Conservation (phyloP, 2,113 vertebrate species). For the Caranx melampygus region DNA sequence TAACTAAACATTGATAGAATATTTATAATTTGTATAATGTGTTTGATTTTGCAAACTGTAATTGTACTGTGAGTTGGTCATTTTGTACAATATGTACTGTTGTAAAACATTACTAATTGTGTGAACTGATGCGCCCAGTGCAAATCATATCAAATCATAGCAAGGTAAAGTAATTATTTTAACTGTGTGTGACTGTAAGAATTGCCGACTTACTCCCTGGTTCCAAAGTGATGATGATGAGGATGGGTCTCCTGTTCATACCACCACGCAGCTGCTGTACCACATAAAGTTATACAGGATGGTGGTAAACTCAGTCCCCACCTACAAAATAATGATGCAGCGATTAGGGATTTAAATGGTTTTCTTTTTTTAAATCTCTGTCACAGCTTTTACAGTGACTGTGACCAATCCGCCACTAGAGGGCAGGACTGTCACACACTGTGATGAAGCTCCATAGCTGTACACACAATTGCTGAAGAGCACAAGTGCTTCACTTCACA, state of each 20-base stretch:
- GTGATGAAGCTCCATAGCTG: not conserved
- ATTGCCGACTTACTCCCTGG: slow-evolving; percentile 89
- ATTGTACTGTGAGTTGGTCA: not conserved
- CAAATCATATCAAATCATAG: not conserved
- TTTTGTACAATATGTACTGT: not conserved
- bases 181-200: not conserved
- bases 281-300: slow-evolving; percentile 99
- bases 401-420: slow-evolving; percentile 46
- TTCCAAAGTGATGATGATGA: slow-evolving; percentile 98
- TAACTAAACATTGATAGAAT: too few species aligned
- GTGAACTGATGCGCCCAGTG: not conserved
- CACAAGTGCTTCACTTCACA: too few species aligned
- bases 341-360: not conserved
- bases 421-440: slow-evolving; percentile 41
- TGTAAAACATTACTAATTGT: not conserved
- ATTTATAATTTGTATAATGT: not conserved
- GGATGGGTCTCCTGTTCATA: slow-evolving; percentile 98
- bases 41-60: not conserved
- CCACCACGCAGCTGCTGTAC: slow-evolving; percentile 99
- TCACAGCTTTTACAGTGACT: not conserved
- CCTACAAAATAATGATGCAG: slow-evolving; percentile 80
- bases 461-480: too few species aligned
- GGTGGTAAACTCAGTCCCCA: slow-evolving; percentile 98
- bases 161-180: not conserved
- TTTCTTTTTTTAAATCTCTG: not conserved